phyloP scores from a whole-genome alignment of 30 jellyfish, hydroid and myxozoan species.

The Aurelia coerulea region DNA sequence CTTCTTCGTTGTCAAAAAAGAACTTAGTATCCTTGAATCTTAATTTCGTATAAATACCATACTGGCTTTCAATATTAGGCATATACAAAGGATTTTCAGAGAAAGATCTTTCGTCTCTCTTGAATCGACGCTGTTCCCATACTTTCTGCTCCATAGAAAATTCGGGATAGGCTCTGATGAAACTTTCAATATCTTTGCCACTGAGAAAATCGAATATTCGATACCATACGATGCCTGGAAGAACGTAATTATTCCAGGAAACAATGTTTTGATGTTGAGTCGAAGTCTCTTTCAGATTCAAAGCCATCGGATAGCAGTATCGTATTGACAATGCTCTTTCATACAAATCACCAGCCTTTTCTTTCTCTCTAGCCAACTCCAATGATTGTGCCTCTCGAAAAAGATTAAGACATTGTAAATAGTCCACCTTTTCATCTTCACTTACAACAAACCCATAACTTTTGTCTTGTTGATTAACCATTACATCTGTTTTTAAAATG shows the following conservation, averaged over 20 bases:
- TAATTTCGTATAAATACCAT: constrained; percentile 56
- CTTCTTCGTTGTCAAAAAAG: constrained; percentile 48
- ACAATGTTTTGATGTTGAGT: not conserved
- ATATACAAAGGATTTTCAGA: constrained; percentile 7
- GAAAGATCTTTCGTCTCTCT: not conserved
- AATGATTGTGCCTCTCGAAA: constrained; percentile 65
- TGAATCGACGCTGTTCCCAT: constrained; percentile 28
- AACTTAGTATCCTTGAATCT: constrained; percentile 28
- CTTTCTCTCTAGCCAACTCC: constrained; percentile 39
- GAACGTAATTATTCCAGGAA: not conserved
- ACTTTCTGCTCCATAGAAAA: constrained; percentile 7
- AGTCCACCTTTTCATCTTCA: constrained; percentile 61
- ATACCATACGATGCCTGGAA: constrained; percentile 52
- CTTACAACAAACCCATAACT: constrained; percentile 61
- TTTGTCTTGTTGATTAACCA: constrained; percentile 36
- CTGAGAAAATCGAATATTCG: constrained; percentile 25
- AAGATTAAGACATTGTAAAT: constrained; percentile 41
- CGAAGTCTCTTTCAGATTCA: not conserved
- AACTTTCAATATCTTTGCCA: constrained; percentile 27
- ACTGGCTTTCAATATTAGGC: constrained; percentile 37
- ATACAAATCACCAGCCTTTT: constrained; percentile 50
- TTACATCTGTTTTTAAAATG: constrained; percentile 54
- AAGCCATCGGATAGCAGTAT: constrained; percentile 57
- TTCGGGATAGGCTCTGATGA: constrained; percentile 33
- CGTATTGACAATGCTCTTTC: constrained; percentile 72